phyloP scores from a whole-genome alignment of 1,140 invertebrate genomes.

The Sminthurinus signatus region DNA sequence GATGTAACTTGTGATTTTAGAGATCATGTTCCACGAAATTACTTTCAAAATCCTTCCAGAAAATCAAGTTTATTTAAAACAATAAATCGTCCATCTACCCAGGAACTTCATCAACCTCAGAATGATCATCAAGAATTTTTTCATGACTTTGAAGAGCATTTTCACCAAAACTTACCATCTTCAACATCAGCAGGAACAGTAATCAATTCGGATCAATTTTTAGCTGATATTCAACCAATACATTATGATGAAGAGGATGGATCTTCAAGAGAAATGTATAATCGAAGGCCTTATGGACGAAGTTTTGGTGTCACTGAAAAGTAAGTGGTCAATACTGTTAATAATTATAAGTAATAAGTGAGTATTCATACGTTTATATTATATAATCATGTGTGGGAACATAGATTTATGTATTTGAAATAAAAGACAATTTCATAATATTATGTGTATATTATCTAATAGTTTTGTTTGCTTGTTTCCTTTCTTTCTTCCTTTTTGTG shows the following conservation, averaged over 20 bases:
- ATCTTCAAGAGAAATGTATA: neutral
- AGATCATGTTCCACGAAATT: neutral
- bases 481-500: neutral
- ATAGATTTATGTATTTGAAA: neutral
- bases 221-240: neutral
- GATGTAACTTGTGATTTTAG: neutral
- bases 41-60: neutral
- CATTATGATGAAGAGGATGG: neutral
- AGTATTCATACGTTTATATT: neutral
- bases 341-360: neutral
- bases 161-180: too few relatives aligned
- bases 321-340: neutral
- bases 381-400: neutral
- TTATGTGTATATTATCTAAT: neutral
- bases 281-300: neutral
- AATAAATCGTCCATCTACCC: neutral
- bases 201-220: neutral
- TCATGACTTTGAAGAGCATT: too few relatives aligned
- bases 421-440: neutral
- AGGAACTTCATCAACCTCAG: neutral
- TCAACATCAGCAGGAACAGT: too few relatives aligned
- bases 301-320: neutral
- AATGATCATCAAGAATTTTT: neutral
- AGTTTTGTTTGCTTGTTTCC: neutral
- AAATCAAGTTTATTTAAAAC: neutral